Evolutionary conservation across 2,888 invertebrate species (phyloP).

Genomic region (Platerodrilus igneus): DNA sequence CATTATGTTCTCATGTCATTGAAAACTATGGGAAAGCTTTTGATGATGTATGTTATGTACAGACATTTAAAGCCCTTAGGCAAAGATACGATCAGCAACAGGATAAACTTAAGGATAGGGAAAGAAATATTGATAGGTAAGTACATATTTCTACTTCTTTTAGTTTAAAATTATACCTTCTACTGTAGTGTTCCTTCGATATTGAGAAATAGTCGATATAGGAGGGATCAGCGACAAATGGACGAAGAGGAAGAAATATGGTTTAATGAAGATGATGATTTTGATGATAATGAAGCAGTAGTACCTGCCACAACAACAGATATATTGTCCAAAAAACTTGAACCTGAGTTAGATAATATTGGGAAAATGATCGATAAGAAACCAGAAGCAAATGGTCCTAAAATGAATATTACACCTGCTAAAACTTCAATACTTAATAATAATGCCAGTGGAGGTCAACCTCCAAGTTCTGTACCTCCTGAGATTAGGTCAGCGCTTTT

Average conservation of each 20-base stretch:
- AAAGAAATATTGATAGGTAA: slow-evolving; percentile 70
- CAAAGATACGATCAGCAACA: slow-evolving; percentile 87
- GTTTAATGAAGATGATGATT: slow-evolving; percentile 96
- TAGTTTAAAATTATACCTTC: not conserved
- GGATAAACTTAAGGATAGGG: slow-evolving; percentile 83
- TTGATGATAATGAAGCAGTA: slow-evolving; percentile 70
- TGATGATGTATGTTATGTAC: slow-evolving; percentile 94
- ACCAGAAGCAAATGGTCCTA: slow-evolving; percentile 44
- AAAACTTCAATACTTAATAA: slow-evolving; percentile 49
- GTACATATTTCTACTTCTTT: slow-evolving; percentile 23
- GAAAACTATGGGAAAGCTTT: slow-evolving; percentile 94
- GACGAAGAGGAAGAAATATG: slow-evolving; percentile 99
- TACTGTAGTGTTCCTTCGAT: slow-evolving; percentile 69
- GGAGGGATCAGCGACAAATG: slow-evolving; percentile 87
- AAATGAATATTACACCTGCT: slow-evolving; percentile 39
- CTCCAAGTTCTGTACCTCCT: slow-evolving; percentile 34
- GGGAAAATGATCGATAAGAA: slow-evolving; percentile 47
- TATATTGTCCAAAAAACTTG: slow-evolving; percentile 54
- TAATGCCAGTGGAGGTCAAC: slow-evolving; percentile 43
- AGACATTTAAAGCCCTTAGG: slow-evolving; percentile 93
- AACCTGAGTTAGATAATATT: slow-evolving; percentile 58
- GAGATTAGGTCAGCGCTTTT: slow-evolving; percentile 50
- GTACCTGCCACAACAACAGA: slow-evolving; percentile 52
- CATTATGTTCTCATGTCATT: slow-evolving; percentile 87
- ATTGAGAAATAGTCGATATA: slow-evolving; percentile 73